A percentile compares a stretch with the other conserved stretches of the same genome.
Conservation (phyloP, 1,140 invertebrate genomes). For the Magallana ariakensis region DNA sequence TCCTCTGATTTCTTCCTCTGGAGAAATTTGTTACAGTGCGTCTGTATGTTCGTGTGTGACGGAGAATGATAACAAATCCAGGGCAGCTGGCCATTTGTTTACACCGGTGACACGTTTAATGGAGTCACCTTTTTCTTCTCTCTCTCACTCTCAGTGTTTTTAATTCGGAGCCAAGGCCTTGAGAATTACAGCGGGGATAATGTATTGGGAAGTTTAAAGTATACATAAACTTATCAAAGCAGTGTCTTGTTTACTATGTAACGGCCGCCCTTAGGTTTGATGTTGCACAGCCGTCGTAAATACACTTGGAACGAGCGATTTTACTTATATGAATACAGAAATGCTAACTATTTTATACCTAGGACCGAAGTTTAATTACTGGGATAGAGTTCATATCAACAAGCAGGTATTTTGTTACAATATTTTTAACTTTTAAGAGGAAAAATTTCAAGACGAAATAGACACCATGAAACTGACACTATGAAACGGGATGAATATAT, state of each 20-base stretch:
- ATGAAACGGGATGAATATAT: constrained; percentile 3
- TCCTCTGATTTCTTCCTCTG: background rate
- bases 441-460: background rate
- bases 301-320: background rate
- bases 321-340: background rate
- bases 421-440: background rate
- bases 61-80: too few species aligned
- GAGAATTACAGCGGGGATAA: background rate
- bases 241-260: background rate
- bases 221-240: constrained; percentile 2
- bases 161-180: background rate
- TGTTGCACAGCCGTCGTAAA: constrained; percentile 15
- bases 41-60: background rate
- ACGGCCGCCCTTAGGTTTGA: constrained; percentile 1
- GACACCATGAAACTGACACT: constrained; percentile 20
- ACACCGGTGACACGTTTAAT: background rate
- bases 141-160: background rate
- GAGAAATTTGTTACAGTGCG: background rate
- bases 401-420: background rate
- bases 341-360: background rate
- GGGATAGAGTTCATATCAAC: too few species aligned
- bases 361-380: background rate
- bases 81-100: background rate
- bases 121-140: background rate
- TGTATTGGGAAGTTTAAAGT: background rate